These are phyloP conservation scores for Dione juno DNA, from an alignment of 2,888 invertebrate genomes.

Conservation along the genomic window DNA sequence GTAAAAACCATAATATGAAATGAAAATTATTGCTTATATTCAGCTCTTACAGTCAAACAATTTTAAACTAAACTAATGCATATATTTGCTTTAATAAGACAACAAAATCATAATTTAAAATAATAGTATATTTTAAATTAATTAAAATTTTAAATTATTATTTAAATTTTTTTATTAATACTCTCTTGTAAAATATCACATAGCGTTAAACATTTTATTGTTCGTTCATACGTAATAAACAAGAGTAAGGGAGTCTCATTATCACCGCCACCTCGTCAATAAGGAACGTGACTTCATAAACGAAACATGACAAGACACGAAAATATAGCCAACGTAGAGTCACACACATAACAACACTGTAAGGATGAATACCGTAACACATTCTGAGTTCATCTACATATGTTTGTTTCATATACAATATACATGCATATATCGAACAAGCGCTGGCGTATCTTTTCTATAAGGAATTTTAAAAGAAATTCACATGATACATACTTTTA, in stretches of 20 bases:
- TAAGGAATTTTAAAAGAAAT: no score
- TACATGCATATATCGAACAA: no score
- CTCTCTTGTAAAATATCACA: not conserved
- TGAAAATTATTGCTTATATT: no score
- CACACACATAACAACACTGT: slow-evolving; percentile 12
- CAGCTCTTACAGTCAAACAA: no score
- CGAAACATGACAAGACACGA: slow-evolving; percentile 20
- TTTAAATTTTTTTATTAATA: not conserved
- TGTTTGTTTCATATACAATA: not conserved
- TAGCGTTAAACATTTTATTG: not conserved
- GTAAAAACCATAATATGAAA: no score
- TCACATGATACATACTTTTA: no score
- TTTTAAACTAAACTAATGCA: no score
- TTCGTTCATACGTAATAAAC: slow-evolving; percentile 13
- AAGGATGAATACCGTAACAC: not conserved
- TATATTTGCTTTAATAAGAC: no score
- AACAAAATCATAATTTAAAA: no score
- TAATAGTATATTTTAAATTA: no score
- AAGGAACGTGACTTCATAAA: slow-evolving; percentile 31
- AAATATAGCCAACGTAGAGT: slow-evolving; percentile 20
- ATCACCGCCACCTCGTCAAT: slow-evolving; percentile 29
- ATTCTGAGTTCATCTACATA: not conserved
- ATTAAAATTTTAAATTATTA: not conserved
- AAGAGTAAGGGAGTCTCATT: slow-evolving; percentile 22
- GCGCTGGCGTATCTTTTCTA: no score